phyloP scores from a whole-genome alignment of 2,888 invertebrate genomes.

The Muschampia plurimacula region DNA sequence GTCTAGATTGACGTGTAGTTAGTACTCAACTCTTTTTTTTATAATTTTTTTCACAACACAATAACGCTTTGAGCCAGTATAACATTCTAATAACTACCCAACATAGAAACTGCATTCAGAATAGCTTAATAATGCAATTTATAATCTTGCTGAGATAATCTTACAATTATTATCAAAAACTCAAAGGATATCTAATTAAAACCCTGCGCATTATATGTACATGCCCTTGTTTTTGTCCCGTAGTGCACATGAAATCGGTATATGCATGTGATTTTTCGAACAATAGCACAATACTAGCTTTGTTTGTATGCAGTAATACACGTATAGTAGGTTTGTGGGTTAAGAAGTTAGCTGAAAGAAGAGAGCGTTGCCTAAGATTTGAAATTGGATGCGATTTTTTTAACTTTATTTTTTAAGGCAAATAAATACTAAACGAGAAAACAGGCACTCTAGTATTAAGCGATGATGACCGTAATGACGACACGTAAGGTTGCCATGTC shows the following conservation, averaged over 20 bases:
- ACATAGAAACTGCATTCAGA: constrained; percentile 6
- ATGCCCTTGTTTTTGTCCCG: constrained; percentile 53
- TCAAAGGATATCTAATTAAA: constrained; percentile 19
- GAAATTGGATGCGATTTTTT: no score
- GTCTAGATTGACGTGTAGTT: no score
- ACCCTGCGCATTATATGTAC: neutral
- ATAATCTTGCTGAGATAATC: constrained; percentile 5
- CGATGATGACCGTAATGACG: no score
- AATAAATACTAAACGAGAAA: no score
- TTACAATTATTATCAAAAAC: neutral
- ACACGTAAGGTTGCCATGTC: no score
- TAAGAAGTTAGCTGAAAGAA: neutral
- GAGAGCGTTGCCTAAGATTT: constrained; percentile 15
- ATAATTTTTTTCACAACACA: no score
- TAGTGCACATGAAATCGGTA: constrained; percentile 51
- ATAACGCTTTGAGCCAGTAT: neutral
- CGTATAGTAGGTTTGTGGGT: constrained; percentile 37
- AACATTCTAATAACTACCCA: neutral
- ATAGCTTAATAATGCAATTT: neutral
- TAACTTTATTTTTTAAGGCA: no score
- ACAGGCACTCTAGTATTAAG: neutral
- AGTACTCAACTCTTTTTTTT: no score
- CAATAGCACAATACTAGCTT: constrained; percentile 71
- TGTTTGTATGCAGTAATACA: constrained; percentile 52
- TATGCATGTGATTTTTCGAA: constrained; percentile 51